Base-by-base conservation (phyloP, 2,888 invertebrate genomes). In the Coelinius sp. region DNA sequence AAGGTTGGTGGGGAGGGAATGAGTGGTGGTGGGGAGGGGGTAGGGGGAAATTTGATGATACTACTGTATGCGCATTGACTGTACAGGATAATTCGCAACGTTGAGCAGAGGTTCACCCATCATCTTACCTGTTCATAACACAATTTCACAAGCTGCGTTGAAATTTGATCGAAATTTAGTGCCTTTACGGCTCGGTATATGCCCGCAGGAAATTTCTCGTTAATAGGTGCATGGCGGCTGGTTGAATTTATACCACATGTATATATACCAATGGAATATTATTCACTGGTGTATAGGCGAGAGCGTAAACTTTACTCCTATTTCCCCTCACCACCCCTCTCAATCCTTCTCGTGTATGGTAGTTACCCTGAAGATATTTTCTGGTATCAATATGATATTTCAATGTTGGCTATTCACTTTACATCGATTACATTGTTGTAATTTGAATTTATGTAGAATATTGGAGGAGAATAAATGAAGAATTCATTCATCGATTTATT, bases 91-190 rank as follows among this genome's bases (percentile, higher is more conserved):
- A 24, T 63, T n/a, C 38, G 41, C 63, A 41, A 63, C n/a, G 44
- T 14, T 41, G 41, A 63, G 14, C 41, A 63, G 7, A 24, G 27
- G 27, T 56, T 56, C 31, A 59, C 7, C 41, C 63, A 66, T 52
- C 66, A 25, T 52, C 31, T 66, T 66, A 25, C 46, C 49, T 52
- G 44, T 66, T 66, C 49, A 64, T 46, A 46, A 35, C 64, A 44
- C 25, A 59, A 59, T 59, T 59, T 59, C 59, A 25, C 59, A 59
- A 76, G 74, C 76, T 73, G 56, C 71, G 59, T 70, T 70, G 76
- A 78, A 79, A 80, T 73, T 69, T 68, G 72, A 79, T 77, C 70
- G 66, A 63, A 75, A 74, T 76, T 75, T 73, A 75, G 73, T 52
- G 70, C 68, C 53, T 66, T 53, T 53, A 46, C 59, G 59, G 59